phyloP scores from a whole-genome alignment of 1,140 invertebrate genomes.

The Sitophilus oryzae region DNA sequence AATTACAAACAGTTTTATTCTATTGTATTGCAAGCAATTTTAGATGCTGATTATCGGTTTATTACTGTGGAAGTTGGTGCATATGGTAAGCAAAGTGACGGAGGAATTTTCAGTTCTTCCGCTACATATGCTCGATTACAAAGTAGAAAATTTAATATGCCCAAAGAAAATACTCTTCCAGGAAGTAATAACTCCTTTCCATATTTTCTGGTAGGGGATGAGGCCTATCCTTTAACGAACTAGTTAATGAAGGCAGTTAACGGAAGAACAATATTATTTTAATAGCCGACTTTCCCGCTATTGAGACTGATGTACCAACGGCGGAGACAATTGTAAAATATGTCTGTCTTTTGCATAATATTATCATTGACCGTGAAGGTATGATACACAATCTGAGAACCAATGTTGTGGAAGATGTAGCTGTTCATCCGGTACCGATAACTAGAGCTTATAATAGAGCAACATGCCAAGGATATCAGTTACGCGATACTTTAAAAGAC shows the following conservation, averaged over 20 bases:
- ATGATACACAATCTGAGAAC: no score
- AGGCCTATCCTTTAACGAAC: conserved; percentile 5
- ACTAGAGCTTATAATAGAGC: no score
- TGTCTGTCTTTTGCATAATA: conserved; percentile 5
- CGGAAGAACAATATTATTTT: conserved; percentile 8
- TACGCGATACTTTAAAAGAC: no score
- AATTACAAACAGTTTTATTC: conserved; percentile 50
- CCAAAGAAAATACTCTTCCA: no score
- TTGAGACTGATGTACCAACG: neutral
- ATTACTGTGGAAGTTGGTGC: conserved; percentile 45
- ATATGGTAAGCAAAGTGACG: conserved; percentile 43
- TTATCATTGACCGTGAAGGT: conserved; percentile 8
- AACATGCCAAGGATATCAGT: no score
- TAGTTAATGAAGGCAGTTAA: conserved; percentile 1
- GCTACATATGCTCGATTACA: conserved; percentile 8
- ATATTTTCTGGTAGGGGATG: conserved; percentile 8
- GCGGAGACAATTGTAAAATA: conserved; percentile 3
- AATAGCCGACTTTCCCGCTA: conserved; percentile 1
- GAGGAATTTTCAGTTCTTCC: conserved; percentile 29
- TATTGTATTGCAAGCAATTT: conserved; percentile 47
- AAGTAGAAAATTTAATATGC: no score
- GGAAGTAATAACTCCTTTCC: no score
- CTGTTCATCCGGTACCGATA: no score
- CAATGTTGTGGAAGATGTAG: no score
- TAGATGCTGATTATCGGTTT: conserved; percentile 46